Evolutionary conservation across 2,113 vertebrate genomes (phyloP).

Genomic region (Centropus bengalensis): DNA sequence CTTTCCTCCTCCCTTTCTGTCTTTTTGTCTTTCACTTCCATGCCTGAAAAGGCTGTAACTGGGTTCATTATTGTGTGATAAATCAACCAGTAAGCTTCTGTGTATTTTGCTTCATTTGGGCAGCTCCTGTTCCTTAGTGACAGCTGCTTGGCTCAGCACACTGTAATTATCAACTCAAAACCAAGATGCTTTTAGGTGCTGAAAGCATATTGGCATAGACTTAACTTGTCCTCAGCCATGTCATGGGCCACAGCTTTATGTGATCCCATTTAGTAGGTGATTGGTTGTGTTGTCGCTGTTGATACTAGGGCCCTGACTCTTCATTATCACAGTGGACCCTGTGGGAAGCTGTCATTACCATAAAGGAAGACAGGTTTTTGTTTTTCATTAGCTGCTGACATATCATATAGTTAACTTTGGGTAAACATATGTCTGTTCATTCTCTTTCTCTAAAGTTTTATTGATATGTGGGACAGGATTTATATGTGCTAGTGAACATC

Average conservation of each 20-base stretch:
- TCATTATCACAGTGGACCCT: neutral
- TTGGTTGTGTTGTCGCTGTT: neutral
- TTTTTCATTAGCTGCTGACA: neutral
- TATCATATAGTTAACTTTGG: neutral
- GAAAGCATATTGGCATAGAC: neutral
- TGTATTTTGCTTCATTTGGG: neutral
- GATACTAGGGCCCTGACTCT: neutral
- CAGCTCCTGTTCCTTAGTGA: slow-evolving; percentile 21
- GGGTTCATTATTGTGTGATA: slow-evolving; percentile 15
- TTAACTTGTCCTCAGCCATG: neutral
- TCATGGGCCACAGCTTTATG: neutral
- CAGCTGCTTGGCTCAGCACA: slow-evolving; percentile 22
- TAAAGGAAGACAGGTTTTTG: neutral
- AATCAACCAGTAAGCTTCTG: neutral
- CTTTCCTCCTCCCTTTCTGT: neutral
- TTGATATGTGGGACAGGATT: neutral
- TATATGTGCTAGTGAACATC: neutral
- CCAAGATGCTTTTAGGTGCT: slow-evolving; percentile 21
- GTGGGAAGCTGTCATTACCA: neutral
- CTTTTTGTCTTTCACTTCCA: slow-evolving; percentile 1
- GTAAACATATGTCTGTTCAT: neutral
- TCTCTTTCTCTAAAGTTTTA: neutral
- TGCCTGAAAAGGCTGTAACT: slow-evolving; percentile 10
- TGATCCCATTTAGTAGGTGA: neutral
- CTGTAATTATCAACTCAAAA: slow-evolving; percentile 24